These are phyloP conservation scores for Drosophila phalerata DNA, from an alignment of 2,888 invertebrate genomes.

Conservation along the genomic window DNA sequence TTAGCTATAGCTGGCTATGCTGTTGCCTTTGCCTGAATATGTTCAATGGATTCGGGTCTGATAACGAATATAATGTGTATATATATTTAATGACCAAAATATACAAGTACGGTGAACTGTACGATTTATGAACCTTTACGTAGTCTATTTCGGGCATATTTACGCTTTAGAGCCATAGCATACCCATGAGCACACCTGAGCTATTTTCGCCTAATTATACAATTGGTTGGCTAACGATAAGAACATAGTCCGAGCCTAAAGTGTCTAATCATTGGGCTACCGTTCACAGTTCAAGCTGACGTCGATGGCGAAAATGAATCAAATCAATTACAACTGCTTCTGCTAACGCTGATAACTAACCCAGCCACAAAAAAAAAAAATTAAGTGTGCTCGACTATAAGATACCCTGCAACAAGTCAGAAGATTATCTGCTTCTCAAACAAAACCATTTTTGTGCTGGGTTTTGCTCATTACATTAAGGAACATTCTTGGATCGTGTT, in stretches of 20 bases:
- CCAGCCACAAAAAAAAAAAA: background rate
- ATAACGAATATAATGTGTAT: constrained; percentile 33
- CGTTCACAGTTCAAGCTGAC: constrained; percentile 29
- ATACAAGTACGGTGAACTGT: constrained; percentile 1
- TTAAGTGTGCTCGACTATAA: background rate
- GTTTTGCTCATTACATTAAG: too few species aligned
- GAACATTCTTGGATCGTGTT: too few species aligned
- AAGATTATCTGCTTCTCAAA: too few species aligned
- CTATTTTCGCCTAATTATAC: constrained; percentile 74
- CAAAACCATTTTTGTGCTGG: too few species aligned
- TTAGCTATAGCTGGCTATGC: constrained; percentile 12
- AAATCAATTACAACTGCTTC: constrained; percentile 48
- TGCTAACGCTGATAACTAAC: constrained; percentile 35
- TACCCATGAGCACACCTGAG: constrained; percentile 35
- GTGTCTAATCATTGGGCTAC: constrained; percentile 27
- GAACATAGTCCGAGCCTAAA: constrained; percentile 20
- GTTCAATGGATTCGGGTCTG: constrained; percentile 8
- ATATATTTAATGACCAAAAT: constrained; percentile 45
- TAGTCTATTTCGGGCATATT: constrained; percentile 56
- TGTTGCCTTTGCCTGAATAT: background rate
- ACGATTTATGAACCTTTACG: constrained; percentile 45
- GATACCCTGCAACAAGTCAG: background rate
- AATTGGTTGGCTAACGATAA: constrained; percentile 54
- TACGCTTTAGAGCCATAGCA: constrained; percentile 38
- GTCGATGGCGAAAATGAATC: constrained; percentile 19